phyloP scores from a whole-genome alignment of 1,140 invertebrate genomes.

The Anoplophora glabripennis region DNA sequence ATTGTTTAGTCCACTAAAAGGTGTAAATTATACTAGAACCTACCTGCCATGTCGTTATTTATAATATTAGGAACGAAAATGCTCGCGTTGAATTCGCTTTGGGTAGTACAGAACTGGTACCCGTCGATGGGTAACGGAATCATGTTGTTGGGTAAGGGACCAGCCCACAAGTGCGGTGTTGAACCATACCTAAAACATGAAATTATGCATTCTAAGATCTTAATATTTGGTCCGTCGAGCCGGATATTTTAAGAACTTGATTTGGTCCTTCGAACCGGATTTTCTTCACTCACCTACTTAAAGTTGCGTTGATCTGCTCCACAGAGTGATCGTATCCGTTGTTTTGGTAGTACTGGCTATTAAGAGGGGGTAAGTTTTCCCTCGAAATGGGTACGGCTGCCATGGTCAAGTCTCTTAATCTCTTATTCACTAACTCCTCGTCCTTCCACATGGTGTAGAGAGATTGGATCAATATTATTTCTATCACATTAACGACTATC shows the following conservation, averaged over 20 bases:
- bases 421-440: slow-evolving; percentile 49
- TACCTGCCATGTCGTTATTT: slow-evolving; percentile 44
- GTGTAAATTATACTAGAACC: slow-evolving; percentile 35
- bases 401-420: slow-evolving; percentile 49
- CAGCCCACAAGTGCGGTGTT: slow-evolving; percentile 43
- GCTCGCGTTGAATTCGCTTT: slow-evolving; percentile 60
- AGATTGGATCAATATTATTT: slow-evolving; percentile 60
- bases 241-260: background rate
- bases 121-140: slow-evolving; percentile 34
- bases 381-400: slow-evolving; percentile 40
- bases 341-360: slow-evolving; percentile 44
- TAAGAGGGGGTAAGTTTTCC: slow-evolving; percentile 29
- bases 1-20: background rate
- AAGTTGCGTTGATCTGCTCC: slow-evolving; percentile 37
- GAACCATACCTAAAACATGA: slow-evolving; percentile 32
- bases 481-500: slow-evolving; percentile 57
- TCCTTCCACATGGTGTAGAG: slow-evolving; percentile 57
- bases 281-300: slow-evolving; percentile 34
- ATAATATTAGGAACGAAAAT: slow-evolving; percentile 52
- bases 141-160: slow-evolving; percentile 33
- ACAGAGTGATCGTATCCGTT: slow-evolving; percentile 42
- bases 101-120: slow-evolving; percentile 47
- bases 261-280: background rate
- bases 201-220: background rate
- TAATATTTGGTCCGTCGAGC: background rate